A percentile compares a stretch with the other conserved stretches of the same genome.
Evolutionary conservation across 2,113 vertebrate species (phyloP).

Genomic region (Oriolus oriolus): DNA sequence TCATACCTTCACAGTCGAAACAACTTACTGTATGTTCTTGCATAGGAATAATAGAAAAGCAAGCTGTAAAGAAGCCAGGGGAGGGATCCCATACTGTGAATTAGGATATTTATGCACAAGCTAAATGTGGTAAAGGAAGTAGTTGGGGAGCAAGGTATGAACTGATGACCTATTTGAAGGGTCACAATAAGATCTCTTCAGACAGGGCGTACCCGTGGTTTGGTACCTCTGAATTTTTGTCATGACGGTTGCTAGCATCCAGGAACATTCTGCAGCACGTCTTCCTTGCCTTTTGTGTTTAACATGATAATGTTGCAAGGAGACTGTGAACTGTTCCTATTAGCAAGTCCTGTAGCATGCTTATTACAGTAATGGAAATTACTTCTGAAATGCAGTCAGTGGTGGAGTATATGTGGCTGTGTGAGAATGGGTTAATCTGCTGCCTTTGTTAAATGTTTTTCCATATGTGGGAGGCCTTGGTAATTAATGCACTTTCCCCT

Average conservation of each 20-base stretch:
- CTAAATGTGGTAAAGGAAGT: neutral
- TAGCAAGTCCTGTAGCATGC: conserved; percentile 17
- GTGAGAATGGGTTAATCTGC: conserved; percentile 63
- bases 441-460: conserved; percentile 66
- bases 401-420: conserved; percentile 22
- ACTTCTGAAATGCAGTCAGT: conserved; percentile 33
- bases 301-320: neutral
- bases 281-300: neutral
- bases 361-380: conserved; percentile 56
- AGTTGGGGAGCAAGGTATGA: neutral
- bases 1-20: neutral
- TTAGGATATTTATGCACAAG: neutral
- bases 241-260: neutral
- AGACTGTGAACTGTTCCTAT: conserved; percentile 19
- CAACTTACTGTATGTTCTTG: fast-evolving
- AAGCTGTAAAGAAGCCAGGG: neutral
- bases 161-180: neutral
- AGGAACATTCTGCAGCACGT: neutral
- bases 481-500: conserved; percentile 55
- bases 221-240: neutral
- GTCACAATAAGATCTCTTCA: neutral
- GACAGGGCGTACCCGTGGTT: neutral
- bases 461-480: conserved; percentile 45
- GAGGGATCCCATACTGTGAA: neutral
- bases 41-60: neutral